A percentile compares a stretch with the other conserved stretches of the same genome.
Conservation (phyloP, 2,113 vertebrate species). For the Anoura caudifer region DNA sequence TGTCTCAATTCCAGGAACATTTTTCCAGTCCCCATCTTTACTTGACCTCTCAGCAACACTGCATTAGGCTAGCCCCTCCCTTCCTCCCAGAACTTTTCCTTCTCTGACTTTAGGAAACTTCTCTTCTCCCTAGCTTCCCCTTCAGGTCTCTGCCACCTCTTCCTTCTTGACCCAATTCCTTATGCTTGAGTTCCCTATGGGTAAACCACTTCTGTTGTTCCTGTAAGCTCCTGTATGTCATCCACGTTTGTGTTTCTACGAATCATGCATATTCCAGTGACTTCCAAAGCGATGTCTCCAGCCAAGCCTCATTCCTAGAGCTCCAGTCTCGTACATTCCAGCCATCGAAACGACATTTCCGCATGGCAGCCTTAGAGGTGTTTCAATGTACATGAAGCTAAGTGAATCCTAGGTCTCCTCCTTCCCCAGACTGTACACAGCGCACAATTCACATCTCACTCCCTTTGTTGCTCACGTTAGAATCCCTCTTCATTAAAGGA, state of each 20-base stretch:
- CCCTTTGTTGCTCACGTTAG: not conserved
- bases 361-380: not conserved
- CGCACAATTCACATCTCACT: not conserved
- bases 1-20: not conserved
- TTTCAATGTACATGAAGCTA: not conserved
- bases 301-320: not conserved
- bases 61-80: not conserved
- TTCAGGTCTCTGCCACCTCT: not conserved
- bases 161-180: not conserved
- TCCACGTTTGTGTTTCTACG: not conserved
- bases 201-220: not conserved
- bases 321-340: not conserved
- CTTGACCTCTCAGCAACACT: not conserved
- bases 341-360: not conserved
- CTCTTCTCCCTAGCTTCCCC: not conserved
- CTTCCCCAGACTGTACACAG: not conserved
- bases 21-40: not conserved
- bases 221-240: not conserved
- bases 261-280: not conserved
- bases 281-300: not conserved
- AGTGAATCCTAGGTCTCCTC: not conserved
- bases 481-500: not conserved
- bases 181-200: not conserved
- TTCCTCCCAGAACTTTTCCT: not conserved
- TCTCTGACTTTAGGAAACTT: not conserved